These are phyloP conservation scores for Caradrina clavipalpis DNA, from an alignment of 2,888 invertebrate species.

Conservation along the genomic window DNA sequence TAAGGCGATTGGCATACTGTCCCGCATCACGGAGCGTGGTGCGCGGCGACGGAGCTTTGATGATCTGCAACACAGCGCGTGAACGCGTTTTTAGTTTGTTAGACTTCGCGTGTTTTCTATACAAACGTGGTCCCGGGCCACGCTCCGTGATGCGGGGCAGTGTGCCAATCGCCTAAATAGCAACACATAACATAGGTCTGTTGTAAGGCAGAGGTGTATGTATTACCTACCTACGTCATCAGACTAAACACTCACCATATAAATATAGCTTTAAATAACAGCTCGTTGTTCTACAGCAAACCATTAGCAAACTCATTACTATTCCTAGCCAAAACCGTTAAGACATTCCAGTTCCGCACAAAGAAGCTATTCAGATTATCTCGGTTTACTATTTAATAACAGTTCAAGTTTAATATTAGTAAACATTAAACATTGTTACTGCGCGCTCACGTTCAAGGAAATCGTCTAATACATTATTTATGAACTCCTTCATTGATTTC, in stretches of 20 bases:
- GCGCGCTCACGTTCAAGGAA: conserved; percentile 64
- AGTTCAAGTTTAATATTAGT: conserved; percentile 32
- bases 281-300: background rate
- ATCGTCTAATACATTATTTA: conserved; percentile 66
- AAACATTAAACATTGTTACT: conserved; percentile 50
- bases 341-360: background rate
- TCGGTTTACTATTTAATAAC: conserved; percentile 25
- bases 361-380: conserved; percentile 26
- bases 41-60: no score
- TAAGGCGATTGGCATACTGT: no score
- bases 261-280: background rate
- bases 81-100: no score
- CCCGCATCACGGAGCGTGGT: no score
- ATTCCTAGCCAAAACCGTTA: background rate
- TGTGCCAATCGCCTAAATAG: no score
- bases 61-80: no score
- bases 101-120: no score
- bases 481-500: conserved; percentile 55
- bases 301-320: background rate
- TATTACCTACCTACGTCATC: background rate
- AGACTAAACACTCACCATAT: background rate
- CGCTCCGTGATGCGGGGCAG: no score
- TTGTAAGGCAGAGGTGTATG: no score
- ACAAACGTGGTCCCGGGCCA: no score
- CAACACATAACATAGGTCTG: no score